Evolutionary conservation across 2,888 invertebrate genomes (phyloP), one percentile per base, ranked within the genome.

Genomic region (Ophion ellenae): DNA sequence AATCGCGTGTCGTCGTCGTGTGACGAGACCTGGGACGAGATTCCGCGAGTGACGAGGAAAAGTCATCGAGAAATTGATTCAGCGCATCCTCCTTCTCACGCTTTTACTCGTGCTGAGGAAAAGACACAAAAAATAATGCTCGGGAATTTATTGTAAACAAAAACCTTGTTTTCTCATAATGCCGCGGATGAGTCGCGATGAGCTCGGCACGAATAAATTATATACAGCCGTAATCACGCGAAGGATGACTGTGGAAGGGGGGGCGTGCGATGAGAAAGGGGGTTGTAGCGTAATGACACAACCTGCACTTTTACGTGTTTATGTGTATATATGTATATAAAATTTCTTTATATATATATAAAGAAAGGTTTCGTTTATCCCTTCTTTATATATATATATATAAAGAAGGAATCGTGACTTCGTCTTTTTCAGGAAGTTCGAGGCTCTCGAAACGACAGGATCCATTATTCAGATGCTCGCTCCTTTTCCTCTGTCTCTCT

Each of bases 41-140:
- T 63, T 70, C 24, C 24, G 53, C 24, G 14, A 28, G 28, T 53
- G 70, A 28, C 45, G 59, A 74, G 20, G 45, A 84, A 40, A 73
- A 28, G 47, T 64, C 66, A 64, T 63, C 57, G 32, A 79, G 24
- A 47, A n/a, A 61, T 47, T 71, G 71, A 71, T 76, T 81, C 69
- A 61, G 78, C 78, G 28, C 80, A 84, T 87, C 84, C 88, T 85
- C 80, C 86, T 88, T 88, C 87, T 87, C 88, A 88, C 88, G 88
- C 86, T 88, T 88, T 88, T 87, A 85, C 87, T 71, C 28, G 81
- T 69, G 57, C 20, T 45, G 10, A 47, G 14, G 47, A 47, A 47
- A 14, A 14, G 47, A 47, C 47, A 47, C 47, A 14, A 47, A 47
- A 20, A 69, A 20, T 74, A 53, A 69, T 77, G 45, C 5, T 28